phyloP scores from a whole-genome alignment of 2,888 invertebrate genomes.

The Euplagia quadripunctaria region DNA sequence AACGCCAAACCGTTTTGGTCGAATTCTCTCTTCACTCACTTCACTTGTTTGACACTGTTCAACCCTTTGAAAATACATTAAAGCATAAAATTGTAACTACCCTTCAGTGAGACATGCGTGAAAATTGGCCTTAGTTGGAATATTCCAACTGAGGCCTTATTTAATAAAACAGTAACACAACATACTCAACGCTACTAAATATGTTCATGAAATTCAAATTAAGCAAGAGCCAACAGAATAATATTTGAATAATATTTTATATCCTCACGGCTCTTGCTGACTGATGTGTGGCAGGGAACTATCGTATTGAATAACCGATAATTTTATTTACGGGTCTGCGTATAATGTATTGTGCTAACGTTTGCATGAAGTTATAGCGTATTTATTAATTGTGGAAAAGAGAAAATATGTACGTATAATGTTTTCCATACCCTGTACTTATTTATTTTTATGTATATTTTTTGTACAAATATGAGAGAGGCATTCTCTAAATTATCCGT shows the following conservation, averaged over 20 bases:
- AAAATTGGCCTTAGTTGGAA: slow-evolving; percentile 21
- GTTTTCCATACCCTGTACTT: background rate
- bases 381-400: background rate
- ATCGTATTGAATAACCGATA: slow-evolving; percentile 60
- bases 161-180: slow-evolving; percentile 39
- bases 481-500: no score
- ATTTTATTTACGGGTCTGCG: slow-evolving; percentile 58
- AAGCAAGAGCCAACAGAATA: slow-evolving; percentile 28
- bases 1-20: background rate
- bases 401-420: no score
- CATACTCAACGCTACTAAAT: slow-evolving; percentile 40
- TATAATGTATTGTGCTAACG: slow-evolving; percentile 56
- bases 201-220: slow-evolving; percentile 46
- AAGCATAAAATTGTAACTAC: slow-evolving; percentile 1
- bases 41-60: background rate
- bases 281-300: slow-evolving; percentile 37
- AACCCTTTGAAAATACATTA: slow-evolving; percentile 1
- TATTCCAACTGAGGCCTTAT: slow-evolving; percentile 18
- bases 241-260: slow-evolving; percentile 28
- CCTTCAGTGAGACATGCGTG: background rate
- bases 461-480: background rate
- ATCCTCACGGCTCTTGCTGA: slow-evolving; percentile 33
- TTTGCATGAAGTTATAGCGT: slow-evolving; percentile 18
- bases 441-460: background rate
- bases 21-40: background rate